A percentile compares a stretch with the other conserved stretches of the same genome.
These are phyloP conservation scores for Pristis pectinata DNA, from an alignment of 2,797 vertebrate genomes.

Conservation along the genomic window DNA sequence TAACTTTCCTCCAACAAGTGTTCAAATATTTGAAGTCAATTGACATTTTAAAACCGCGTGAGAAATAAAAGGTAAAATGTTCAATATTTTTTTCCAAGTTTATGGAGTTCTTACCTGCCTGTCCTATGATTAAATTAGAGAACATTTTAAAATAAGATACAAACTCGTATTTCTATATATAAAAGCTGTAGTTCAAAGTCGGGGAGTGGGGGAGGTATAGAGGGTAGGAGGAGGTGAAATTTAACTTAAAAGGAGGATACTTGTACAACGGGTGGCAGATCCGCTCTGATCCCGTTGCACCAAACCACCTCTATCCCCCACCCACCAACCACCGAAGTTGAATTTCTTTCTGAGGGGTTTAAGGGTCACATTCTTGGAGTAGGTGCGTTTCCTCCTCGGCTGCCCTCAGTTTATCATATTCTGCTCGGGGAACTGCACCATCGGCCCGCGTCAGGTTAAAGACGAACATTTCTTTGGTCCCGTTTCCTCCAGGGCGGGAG, in stretches of 20 bases:
- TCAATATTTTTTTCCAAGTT: background rate
- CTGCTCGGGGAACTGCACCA: background rate
- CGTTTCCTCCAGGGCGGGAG: background rate
- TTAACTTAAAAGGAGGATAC: background rate
- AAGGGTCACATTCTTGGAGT: background rate
- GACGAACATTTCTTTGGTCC: background rate
- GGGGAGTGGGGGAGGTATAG: no score
- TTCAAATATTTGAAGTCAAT: background rate
- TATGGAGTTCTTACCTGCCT: background rate
- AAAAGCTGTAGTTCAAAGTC: background rate
- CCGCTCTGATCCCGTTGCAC: no score
- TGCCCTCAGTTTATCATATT: background rate
- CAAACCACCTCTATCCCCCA: no score
- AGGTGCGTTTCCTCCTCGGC: conserved; percentile 8
- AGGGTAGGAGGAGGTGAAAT: background rate
- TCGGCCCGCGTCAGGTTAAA: background rate
- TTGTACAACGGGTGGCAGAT: no score
- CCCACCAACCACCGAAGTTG: background rate
- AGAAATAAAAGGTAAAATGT: background rate
- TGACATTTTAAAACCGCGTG: background rate
- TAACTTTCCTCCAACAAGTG: background rate
- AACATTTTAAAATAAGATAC: background rate
- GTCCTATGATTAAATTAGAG: background rate
- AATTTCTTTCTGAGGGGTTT: no score
- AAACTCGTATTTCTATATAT: no score